Conservation (phyloP, 2,113 vertebrate genomes). For the Myotis lucifugus region DNA sequence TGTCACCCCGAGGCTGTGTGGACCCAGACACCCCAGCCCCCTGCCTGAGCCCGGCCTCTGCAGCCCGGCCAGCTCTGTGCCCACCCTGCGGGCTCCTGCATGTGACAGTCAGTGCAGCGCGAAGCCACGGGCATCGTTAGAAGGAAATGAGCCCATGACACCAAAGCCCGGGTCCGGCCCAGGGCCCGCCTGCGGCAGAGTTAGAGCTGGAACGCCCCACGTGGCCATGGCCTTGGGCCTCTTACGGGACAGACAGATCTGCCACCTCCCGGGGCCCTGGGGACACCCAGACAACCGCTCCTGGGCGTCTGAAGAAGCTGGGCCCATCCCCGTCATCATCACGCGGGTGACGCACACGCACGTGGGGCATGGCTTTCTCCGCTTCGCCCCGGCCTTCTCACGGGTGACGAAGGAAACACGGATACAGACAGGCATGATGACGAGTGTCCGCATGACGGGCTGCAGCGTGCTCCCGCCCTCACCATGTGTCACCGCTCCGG, state of each 20-base stretch:
- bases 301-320: background rate
- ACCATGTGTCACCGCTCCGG: background rate
- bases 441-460: constrained; percentile 4
- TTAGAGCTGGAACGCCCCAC: accelerated
- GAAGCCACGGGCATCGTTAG: no score
- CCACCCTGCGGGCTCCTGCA: background rate
- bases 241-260: background rate
- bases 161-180: background rate
- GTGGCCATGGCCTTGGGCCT: background rate
- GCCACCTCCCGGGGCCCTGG: background rate
- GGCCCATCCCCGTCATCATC: background rate
- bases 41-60: background rate
- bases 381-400: constrained; percentile 30
- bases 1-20: background rate
- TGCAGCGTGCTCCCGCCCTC: constrained; percentile 6
- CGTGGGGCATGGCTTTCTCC: constrained; percentile 3
- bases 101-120: accelerated
- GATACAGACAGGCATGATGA: constrained; percentile 24
- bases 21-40: background rate
- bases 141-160: background rate
- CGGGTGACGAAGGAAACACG: constrained; percentile 43
- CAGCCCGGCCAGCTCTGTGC: background rate
- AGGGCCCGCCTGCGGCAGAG: background rate
- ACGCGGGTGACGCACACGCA: background rate
- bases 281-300: background rate